phyloP scores from a whole-genome alignment of 2,113 vertebrate species.

The Craseonycteris thonglongyai region DNA sequence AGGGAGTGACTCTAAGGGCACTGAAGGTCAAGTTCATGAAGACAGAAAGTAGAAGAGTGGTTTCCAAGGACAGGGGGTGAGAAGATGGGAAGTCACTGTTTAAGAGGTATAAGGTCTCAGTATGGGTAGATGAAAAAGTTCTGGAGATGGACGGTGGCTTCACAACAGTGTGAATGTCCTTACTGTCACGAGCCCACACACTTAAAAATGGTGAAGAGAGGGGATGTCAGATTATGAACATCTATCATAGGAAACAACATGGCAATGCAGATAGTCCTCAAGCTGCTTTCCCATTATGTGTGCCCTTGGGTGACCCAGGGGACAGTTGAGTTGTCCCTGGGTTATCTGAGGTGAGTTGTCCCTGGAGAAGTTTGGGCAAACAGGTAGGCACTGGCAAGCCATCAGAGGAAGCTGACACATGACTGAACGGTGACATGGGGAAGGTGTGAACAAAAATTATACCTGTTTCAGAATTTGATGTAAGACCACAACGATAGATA shows the following conservation, averaged over 20 bases:
- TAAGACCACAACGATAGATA: neutral
- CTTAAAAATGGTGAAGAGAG: neutral
- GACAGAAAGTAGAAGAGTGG: neutral
- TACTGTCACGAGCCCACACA: neutral
- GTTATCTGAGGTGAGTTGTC: neutral
- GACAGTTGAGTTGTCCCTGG: fast-evolving
- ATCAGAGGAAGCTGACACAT: neutral
- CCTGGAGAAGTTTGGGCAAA: neutral
- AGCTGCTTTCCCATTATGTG: neutral
- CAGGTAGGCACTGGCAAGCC: neutral
- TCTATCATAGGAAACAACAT: neutral
- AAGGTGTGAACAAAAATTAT: neutral
- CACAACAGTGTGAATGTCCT: neutral
- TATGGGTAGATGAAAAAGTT: neutral
- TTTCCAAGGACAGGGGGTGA: neutral
- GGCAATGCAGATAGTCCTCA: neutral
- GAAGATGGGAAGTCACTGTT: neutral
- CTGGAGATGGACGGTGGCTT: neutral
- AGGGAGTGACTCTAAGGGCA: neutral
- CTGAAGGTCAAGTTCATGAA: neutral
- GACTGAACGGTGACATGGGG: neutral
- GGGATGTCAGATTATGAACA: neutral
- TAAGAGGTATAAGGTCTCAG: neutral
- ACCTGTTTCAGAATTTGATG: neutral
- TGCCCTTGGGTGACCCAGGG: neutral